Evolutionary conservation across 2,888 invertebrate genomes (phyloP).

Genomic region (Dinocampus coccinellae): DNA sequence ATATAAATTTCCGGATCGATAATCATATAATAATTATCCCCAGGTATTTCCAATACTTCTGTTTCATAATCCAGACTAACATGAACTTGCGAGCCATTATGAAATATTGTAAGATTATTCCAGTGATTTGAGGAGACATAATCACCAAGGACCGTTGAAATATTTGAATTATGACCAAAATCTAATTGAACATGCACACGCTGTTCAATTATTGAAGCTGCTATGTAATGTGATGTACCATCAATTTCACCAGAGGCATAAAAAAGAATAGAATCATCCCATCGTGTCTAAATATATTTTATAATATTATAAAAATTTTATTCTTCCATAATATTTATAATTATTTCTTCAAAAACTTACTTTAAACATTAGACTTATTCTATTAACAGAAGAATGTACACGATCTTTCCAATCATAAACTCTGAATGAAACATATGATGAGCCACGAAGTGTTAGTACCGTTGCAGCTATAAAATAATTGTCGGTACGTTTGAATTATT

Average conservation of each 20-base stretch:
- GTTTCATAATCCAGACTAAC: constrained; percentile 83
- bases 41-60: constrained; percentile 79
- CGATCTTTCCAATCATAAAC: constrained; percentile 94
- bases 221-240: constrained; percentile 90
- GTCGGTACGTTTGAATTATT: background rate
- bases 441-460: constrained; percentile 87
- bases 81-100: constrained; percentile 80
- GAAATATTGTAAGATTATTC: constrained; percentile 91
- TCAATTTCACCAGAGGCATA: constrained; percentile 94
- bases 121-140: constrained; percentile 82
- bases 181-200: constrained; percentile 89
- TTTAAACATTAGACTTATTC: constrained; percentile 91
- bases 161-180: constrained; percentile 83
- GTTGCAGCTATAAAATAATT: constrained; percentile 80
- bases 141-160: constrained; percentile 78
- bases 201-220: constrained; percentile 86
- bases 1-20: constrained; percentile 96
- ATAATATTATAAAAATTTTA: constrained; percentile 34
- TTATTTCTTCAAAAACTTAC: constrained; percentile 68
- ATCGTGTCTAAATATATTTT: constrained; percentile 77
- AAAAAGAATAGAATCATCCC: constrained; percentile 91
- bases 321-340: background rate
- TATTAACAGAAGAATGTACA: constrained; percentile 87
- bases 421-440: constrained; percentile 92
- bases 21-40: constrained; percentile 80